A percentile compares a stretch with the other conserved stretches of the same genome.
These are phyloP conservation scores for Sorex araneus DNA, from an alignment of 2,113 vertebrate genomes.

Conservation along the genomic window DNA sequence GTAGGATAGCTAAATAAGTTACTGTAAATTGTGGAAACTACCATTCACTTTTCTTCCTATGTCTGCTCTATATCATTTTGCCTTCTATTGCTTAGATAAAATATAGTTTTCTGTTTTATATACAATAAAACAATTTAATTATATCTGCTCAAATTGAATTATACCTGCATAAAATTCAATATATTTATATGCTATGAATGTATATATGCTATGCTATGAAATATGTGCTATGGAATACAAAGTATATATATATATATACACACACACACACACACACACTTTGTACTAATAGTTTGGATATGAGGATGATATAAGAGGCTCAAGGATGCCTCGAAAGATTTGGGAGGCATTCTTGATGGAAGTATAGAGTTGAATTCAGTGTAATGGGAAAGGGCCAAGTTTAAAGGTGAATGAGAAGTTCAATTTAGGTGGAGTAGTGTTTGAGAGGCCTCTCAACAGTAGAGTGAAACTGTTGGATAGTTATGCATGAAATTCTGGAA, in stretches of 20 bases:
- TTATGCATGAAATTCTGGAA: background rate
- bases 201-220: background rate
- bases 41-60: slow-evolving; percentile 56
- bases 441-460: background rate
- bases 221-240: background rate
- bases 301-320: slow-evolving; percentile 16
- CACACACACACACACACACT: too few relatives aligned
- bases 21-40: slow-evolving; percentile 63
- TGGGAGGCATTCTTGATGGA: background rate
- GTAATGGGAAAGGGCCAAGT: background rate
- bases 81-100: slow-evolving; percentile 59
- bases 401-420: background rate
- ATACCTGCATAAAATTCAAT: background rate
- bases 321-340: background rate
- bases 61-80: background rate
- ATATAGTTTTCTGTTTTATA: slow-evolving; percentile 11
- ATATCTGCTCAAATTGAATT: background rate
- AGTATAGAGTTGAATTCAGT: background rate
- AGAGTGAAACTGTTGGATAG: background rate
- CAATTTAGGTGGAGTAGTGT: background rate
- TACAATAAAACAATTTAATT: background rate
- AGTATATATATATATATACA: background rate
- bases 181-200: background rate
- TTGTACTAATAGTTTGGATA: background rate
- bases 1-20: slow-evolving; percentile 42